These are phyloP conservation scores for Strigamia maritima DNA, from an alignment of 2,888 invertebrate genomes.

Conservation along the genomic window DNA sequence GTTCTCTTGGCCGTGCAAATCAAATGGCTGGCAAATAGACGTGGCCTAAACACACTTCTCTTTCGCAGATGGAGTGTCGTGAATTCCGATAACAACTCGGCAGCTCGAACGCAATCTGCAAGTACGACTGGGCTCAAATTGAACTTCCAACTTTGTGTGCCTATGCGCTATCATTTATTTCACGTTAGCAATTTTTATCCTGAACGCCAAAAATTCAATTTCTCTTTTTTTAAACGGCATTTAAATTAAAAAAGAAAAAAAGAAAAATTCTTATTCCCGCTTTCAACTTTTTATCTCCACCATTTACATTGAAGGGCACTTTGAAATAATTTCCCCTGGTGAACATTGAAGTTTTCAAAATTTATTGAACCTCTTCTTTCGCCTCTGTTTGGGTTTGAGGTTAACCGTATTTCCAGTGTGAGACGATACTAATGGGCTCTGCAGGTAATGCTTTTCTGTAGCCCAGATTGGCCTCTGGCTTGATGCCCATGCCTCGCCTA, in stretches of 20 bases:
- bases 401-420: slow-evolving; percentile 15
- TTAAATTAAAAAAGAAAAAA: background rate
- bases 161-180: background rate
- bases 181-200: background rate
- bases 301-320: slow-evolving; percentile 2
- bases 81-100: background rate
- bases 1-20: slow-evolving; percentile 1
- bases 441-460: background rate
- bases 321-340: slow-evolving; percentile 21
- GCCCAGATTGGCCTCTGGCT: slow-evolving; percentile 18
- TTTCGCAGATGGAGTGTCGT: background rate
- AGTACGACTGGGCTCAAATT: background rate
- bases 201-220: background rate
- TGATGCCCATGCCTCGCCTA: background rate
- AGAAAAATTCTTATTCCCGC: background rate
- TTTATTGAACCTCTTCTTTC: slow-evolving; percentile 14
- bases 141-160: background rate
- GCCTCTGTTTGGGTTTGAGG: slow-evolving; percentile 20
- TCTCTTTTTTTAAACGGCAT: background rate
- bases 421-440: slow-evolving; percentile 20
- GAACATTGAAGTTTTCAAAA: background rate
- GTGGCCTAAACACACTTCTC: background rate
- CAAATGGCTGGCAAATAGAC: slow-evolving; percentile 2
- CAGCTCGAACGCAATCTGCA: background rate
- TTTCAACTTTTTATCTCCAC: background rate